Conservation (phyloP, 2,113 vertebrate genomes). For the Thermophis baileyi region DNA sequence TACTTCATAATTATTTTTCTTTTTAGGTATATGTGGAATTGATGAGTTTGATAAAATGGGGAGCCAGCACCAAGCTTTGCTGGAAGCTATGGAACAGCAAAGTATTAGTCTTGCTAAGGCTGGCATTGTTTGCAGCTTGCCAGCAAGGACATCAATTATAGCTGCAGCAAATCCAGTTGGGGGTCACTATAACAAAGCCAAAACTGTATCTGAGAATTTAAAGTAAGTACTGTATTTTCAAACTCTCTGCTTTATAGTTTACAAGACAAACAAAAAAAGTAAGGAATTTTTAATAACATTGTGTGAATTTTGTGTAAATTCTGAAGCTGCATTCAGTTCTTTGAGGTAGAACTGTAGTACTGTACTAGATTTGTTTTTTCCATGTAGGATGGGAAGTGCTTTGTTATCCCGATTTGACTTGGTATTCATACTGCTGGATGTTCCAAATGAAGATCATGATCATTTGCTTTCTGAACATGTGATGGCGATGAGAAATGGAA, state of each 20-base stretch:
- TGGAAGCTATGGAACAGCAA: constrained; percentile 99
- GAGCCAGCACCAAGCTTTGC: constrained; percentile 89
- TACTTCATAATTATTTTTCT: constrained; percentile 26
- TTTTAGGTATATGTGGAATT: constrained; percentile 92
- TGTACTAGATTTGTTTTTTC: neutral
- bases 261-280: neutral
- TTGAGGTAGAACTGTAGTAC: neutral
- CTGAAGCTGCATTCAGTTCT: neutral
- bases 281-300: neutral
- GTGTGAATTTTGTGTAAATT: neutral
- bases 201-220: constrained; percentile 95
- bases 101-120: constrained; percentile 97
- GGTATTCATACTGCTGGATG: constrained; percentile 94
- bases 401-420: constrained; percentile 94
- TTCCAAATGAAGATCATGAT: constrained; percentile 92
- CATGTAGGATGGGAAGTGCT: constrained; percentile 89
- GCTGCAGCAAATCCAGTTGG: constrained; percentile 94
- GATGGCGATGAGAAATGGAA: constrained; percentile 86
- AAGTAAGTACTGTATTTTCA: constrained; percentile 78
- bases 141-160: constrained; percentile 89
- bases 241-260: constrained; percentile 19
- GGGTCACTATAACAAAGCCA: constrained; percentile 95
- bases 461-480: constrained; percentile 92
- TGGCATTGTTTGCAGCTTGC: constrained; percentile 92
- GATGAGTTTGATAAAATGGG: constrained; percentile 99